phyloP scores from a whole-genome alignment of 2,888 invertebrate species.

The Protophormia terraenovae region DNA sequence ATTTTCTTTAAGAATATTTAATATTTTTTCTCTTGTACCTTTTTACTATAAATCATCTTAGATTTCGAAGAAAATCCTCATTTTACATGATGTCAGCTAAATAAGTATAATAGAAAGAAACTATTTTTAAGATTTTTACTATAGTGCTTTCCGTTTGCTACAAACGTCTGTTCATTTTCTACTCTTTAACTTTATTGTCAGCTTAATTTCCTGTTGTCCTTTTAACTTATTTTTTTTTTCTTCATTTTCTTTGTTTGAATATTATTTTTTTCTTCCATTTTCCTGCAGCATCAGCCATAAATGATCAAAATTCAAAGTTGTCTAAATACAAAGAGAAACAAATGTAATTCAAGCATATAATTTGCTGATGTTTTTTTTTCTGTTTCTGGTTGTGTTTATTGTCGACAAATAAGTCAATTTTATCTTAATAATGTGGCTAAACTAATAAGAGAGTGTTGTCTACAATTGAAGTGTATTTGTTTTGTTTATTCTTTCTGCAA shows the following conservation, averaged over 20 bases:
- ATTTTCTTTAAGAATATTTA: no score
- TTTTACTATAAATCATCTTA: no score
- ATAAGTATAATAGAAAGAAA: neutral
- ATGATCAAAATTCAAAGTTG: neutral
- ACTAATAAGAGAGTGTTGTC: neutral
- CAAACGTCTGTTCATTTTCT: neutral
- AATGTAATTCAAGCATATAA: constrained; percentile 5
- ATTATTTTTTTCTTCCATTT: neutral
- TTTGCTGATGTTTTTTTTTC: neutral
- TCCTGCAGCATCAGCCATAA: neutral
- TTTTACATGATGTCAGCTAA: neutral
- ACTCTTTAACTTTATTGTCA: constrained; percentile 16
- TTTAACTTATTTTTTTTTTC: neutral
- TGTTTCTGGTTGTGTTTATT: neutral
- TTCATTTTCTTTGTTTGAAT: neutral
- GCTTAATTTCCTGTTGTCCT: constrained; percentile 13
- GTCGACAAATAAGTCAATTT: neutral
- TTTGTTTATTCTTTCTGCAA: neutral
- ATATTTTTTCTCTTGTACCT: no score
- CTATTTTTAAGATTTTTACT: neutral
- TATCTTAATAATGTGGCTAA: neutral
- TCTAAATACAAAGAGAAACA: neutral
- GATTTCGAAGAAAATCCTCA: no score
- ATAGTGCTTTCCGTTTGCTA: neutral
- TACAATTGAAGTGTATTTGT: neutral